A percentile compares a stretch with the other conserved stretches of the same genome.
phyloP scores from a whole-genome alignment of 37 sponge, comb jelly and placozoan species.

The Diacarnus erythraeanus region DNA sequence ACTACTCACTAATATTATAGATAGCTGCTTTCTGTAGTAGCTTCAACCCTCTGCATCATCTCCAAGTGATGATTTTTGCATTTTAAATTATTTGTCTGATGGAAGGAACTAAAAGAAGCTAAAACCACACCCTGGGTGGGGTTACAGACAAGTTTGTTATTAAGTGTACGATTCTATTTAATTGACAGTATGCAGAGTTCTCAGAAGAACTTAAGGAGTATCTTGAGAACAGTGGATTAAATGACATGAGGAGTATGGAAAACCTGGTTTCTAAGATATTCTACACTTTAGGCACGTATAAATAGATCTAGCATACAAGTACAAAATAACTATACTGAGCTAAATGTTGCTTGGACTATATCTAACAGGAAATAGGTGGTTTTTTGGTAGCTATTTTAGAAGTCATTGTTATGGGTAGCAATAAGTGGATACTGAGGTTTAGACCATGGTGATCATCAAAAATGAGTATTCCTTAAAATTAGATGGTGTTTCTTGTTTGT shows the following conservation, averaged over 20 bases:
- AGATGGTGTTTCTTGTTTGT: too few relatives aligned
- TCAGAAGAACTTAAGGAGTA: slow-evolving; percentile 27
- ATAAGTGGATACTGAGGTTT: too few relatives aligned
- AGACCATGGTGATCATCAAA: too few relatives aligned
- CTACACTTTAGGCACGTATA: slow-evolving; percentile 27
- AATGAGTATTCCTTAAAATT: too few relatives aligned
- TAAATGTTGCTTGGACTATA: too few relatives aligned
- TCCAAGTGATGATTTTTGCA: too few relatives aligned
- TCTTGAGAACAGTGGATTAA: slow-evolving; percentile 42
- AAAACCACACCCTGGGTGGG: background rate
- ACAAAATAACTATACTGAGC: too few relatives aligned
- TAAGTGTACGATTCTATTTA: background rate
- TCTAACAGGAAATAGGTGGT: too few relatives aligned
- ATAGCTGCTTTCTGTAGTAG: background rate
- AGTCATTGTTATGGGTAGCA: too few relatives aligned
- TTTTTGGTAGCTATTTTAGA: too few relatives aligned
- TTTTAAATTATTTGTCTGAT: too few relatives aligned
- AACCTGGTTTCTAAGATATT: background rate
- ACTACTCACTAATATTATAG: background rate
- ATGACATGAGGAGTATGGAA: background rate
- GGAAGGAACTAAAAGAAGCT: background rate
- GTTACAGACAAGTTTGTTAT: background rate
- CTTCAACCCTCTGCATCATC: too few relatives aligned
- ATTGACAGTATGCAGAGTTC: slow-evolving; percentile 50
- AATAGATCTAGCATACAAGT: background rate